phyloP scores from a whole-genome alignment of 2,797 vertebrate genomes.

The Micromesistius poutassou region DNA sequence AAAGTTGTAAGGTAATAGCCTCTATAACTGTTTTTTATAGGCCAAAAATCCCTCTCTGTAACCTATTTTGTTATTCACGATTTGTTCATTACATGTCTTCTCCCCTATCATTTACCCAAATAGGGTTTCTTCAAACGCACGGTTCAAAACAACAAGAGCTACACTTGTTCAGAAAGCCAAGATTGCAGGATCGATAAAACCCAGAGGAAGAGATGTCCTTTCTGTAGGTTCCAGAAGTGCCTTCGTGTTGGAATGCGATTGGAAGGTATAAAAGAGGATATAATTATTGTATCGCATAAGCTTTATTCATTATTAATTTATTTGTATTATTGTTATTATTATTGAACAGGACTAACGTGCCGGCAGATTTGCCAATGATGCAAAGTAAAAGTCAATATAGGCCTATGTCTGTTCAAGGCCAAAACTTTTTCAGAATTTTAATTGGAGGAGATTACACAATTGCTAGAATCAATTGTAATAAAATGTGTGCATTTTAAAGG shows the following conservation, averaged over 20 bases:
- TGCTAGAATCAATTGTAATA: neutral
- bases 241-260: slow-evolving; percentile 88
- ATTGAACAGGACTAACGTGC: neutral
- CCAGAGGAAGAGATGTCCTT: slow-evolving; percentile 87
- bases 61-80: neutral
- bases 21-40: neutral
- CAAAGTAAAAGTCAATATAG: neutral
- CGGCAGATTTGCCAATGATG: neutral
- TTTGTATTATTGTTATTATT: neutral
- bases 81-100: neutral
- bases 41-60: neutral
- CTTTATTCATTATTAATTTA: neutral
- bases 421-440: neutral
- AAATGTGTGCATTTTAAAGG: neutral
- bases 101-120: neutral
- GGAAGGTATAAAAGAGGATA: slow-evolving; percentile 81
- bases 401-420: neutral
- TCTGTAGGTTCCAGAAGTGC: slow-evolving; percentile 94
- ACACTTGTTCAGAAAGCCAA: slow-evolving; percentile 86
- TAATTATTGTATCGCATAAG: neutral
- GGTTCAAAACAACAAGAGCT: slow-evolving; percentile 92
- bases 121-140: slow-evolving; percentile 96
- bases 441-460: neutral
- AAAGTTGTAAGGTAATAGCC: slow-evolving; percentile 71
- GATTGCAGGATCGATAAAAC: slow-evolving; percentile 87